Evolutionary conservation across 2,797 vertebrate genomes (phyloP), one percentile per base, ranked within the genome.

Genomic region (Lemur catta): DNA sequence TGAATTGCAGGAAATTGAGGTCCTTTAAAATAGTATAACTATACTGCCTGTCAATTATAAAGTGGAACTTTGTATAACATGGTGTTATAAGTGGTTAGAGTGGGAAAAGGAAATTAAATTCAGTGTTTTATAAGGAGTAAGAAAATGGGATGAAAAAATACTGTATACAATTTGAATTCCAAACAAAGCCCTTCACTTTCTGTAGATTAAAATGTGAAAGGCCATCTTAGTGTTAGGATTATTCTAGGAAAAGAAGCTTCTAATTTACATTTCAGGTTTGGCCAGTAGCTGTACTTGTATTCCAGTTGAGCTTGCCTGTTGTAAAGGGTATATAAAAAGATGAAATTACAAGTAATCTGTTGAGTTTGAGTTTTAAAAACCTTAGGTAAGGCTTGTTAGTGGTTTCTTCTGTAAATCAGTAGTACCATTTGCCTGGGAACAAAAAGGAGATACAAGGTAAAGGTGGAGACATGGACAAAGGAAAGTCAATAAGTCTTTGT

Each of bases 1-100:
- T 78, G 61, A 96, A 69, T 88, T 78, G 22, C 7, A 95, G 80
- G 50, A 92, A 59, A n/a, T 89, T 69, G 57, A 84, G 33, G 28
- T 12, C 35, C 55, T 93, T 89, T 89, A 91, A 82, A 88, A 41
- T 88, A 71, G 69, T 78, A 57, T 50, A 91, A 1, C 18, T 78
- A 20, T 82, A 17, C 20, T 78, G 30, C 28, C 71, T 86, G 20
- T 90, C 43, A n/a, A 0, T 78, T 82, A 78, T 17, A 50, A 93
- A 59, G 61, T 90, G 46, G 43, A 87, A 74, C 57, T 75, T 85
- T 81, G 30, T 86, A 33, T 20, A 88, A 55, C n/a, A 43, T 43
- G 28, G 41, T 87, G 4, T 15, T 71, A 46, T 63, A 76, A 85
- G 26, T 91, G 38, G 41, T 57, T 61, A 89, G 43, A 78, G 26